Evolutionary conservation across 2,113 vertebrate genomes (phyloP), one percentile per base, ranked within the genome.

Genomic region (Emberiza fucata): DNA sequence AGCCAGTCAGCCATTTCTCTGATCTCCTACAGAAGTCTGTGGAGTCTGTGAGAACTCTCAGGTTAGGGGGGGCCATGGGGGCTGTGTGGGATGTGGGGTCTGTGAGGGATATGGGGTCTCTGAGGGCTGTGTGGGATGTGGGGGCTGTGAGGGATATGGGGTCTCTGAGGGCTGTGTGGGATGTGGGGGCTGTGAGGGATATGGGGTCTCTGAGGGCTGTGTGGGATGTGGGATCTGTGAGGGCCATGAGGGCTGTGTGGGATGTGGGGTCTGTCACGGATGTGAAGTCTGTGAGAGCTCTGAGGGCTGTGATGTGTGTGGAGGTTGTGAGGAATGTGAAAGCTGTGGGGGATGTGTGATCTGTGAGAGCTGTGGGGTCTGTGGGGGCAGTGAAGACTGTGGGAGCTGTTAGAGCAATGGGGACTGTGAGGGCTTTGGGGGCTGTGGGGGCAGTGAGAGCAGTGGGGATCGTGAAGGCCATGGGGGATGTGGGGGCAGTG

Each of bases 211-310:
- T 53, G 53, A 0, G 31, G 31, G 5, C 19, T 35, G 7, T 73
- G 24, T 1, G 5, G 5, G 8, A 2, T 37, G 14, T 29, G 42
- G 1, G 28, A 9, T 0, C 6, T 25, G 4, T 39, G 11, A 1
- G 4, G 9, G 0, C 9, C 14, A 4, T 45, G 44, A 19, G 44
- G 15, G 40, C 40, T 42, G 40, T 42, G 40, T 15, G 40, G 40
- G 40, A 42, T 21, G 7, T 72, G 22, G 2, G 15, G 28, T 1
- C 5, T 48, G 17, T 24, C 33, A 2, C 3, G 4, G 4, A 4
- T 35, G 12, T 35, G 12, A 8, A 17, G 2, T 1, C 20, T 15
- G 9, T 23, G 13, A 10, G 31, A 4, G 11, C 31, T 20, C 3
- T 72, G 9, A 6, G 22, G 47, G 3, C 13, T 20, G 6, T 24